Evolutionary conservation across 2,888 invertebrate genomes (phyloP), one percentile per base, ranked within the genome.

Genomic region (Tetranychus piercei): DNA sequence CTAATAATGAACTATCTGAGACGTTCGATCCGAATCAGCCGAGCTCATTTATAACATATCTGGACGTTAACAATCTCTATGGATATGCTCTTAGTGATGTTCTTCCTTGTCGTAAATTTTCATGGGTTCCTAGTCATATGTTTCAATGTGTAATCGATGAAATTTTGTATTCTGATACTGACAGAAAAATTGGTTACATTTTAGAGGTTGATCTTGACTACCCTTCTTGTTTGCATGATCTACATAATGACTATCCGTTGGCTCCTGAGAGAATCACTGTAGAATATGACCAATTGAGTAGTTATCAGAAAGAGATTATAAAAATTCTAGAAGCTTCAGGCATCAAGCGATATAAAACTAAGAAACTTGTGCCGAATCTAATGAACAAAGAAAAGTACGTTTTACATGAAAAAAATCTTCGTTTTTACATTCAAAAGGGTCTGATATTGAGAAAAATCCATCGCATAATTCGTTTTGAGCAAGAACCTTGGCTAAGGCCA

Each of bases 401-500:
- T 71, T 2, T 71, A 22, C 71, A 71, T 71, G 8, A 23, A 22
- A 1, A 7, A 1, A 71, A 43, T 43, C n/a, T 71, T 1, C 2
- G 6, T 2, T 71, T 34, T 6, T 71, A 71, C 22, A 7, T 71
- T 15, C 3, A 71, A 23, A 34, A 43, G 4, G 69, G 69, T 3
- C 1, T 67, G 23, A 6, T 22, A 5, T 20, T 67, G 18, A 8
- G 3, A 4, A 18, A 44, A 43, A 4, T 71, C 2, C 44, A 71
- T 44, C 18, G n/a, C 18, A 71, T 71, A 4, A 43, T 71, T 15
- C 20, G 7, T 3, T 71, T 71, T 43, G 22, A 22, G 9, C 71
- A 71, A 43, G 74, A 15, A 79, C 79, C 71, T 77, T 79, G 9
- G 64, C 78, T 22, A 78, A 80, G 72, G 22, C 34, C 64, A 64